phyloP scores from a whole-genome alignment of 2,888 invertebrate species.

The Sminthurinus aureus region DNA sequence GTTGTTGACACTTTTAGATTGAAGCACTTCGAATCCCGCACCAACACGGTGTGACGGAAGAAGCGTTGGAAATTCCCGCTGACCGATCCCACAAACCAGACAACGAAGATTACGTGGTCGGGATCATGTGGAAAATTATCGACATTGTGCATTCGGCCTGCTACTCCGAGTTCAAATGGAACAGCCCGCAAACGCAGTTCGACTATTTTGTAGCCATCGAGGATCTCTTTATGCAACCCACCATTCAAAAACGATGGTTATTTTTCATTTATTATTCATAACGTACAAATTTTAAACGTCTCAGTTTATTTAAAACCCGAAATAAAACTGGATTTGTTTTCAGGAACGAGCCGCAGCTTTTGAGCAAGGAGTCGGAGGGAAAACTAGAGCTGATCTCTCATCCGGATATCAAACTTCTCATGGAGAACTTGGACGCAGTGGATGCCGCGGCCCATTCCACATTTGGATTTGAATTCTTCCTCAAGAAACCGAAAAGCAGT shows the following conservation, averaged over 20 bases:
- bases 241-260: slow-evolving; percentile 24
- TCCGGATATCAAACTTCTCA: slow-evolving; percentile 25
- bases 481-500: slow-evolving; percentile 9
- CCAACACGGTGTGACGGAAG: background rate
- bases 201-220: slow-evolving; percentile 7
- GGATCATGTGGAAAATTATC: slow-evolving; percentile 27
- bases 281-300: background rate
- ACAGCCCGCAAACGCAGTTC: slow-evolving; percentile 9
- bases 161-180: slow-evolving; percentile 4
- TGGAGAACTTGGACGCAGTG: slow-evolving; percentile 19
- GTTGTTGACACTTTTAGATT: background rate
- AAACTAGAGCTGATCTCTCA: slow-evolving; percentile 3
- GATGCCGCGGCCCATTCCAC: slow-evolving; percentile 14
- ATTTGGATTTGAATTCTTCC: background rate
- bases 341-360: slow-evolving; percentile 24
- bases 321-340: no score
- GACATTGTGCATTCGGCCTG: slow-evolving; percentile 7
- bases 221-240: background rate
- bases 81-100: slow-evolving; percentile 16
- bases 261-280: background rate
- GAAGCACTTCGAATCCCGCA: background rate
- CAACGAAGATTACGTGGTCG: slow-evolving; percentile 24
- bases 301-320: background rate
- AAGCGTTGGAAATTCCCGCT: slow-evolving; percentile 1
- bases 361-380: background rate